Base-by-base conservation (phyloP, 1,140 invertebrate species). In the Eupristina koningsbergeri region DNA sequence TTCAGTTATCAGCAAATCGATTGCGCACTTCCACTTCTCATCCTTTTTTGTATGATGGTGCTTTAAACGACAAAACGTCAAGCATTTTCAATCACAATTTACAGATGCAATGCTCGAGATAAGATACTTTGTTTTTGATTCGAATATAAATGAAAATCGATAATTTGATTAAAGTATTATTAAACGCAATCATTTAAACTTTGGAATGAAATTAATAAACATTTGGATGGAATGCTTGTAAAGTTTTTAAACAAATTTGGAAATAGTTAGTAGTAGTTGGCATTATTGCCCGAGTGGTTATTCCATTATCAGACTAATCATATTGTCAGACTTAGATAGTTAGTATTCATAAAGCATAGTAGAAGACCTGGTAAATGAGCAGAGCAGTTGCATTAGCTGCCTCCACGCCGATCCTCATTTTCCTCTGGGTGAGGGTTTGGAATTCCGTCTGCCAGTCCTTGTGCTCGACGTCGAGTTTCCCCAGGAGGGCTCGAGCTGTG, bases 391-490 rank as follows among this genome's bases (percentile, higher is more conserved):
- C 91, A 34, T 89, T 86, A 3, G 90, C 91, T 17, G 92, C 91
- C 22, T 92, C 91, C 11, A 90, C 75, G 0, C 88, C 89, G 9
- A 92, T 41, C 29, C 78, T 89, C 11, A 81, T 81, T 50, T 88
- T 90, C 15, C 86, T 93, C 87, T 94, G 93, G 0, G 86, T 90
- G 17, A 92, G 71, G n/a, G 86, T 86, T 63, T 93, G 91, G 85
- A 98, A 95, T 91, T 98, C 97, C 39, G 90, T 88, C 80, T 96
- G 96, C 98, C 99, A 99, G 26, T 98, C 94, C 26, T 93, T 88
- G 92, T 97, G 98, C 92, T 99, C 99, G 34, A 96, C 95, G 73
- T 97, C 96, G 1, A 99, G 93, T 91, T 98, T 98, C 3, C 93
- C 93, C 3, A 99, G 96, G 13, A 99, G 92, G 0, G 94, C 94